Base-by-base conservation (phyloP, 2,888 invertebrate genomes). In the Apoda limacodes region DNA sequence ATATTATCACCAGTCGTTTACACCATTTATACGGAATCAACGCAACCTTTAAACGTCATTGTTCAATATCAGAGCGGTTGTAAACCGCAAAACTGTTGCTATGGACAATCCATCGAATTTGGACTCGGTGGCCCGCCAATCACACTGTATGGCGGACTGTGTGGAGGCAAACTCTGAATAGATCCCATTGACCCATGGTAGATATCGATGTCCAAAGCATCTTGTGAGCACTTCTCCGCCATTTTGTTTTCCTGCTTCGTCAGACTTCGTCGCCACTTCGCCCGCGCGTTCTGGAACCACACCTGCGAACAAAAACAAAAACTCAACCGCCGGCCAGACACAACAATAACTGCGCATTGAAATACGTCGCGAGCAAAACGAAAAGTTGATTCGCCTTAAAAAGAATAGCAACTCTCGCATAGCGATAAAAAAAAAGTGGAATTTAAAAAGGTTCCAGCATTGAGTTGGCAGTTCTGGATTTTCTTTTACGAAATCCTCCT, bases 251-350 rank as follows among this genome's bases (percentile, higher is more conserved):
- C 90, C 57, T 90, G 90, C 59, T 90, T 90, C 50, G 90, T 82
- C 69, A 92, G 88, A 86, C 92, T 91, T 45, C 95, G 87, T 53
- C 95, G 87, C 89, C 93, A 94, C 82, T 95, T 95, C 46, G 95
- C 95, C 21, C 95, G 83, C 14, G 95, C 94, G 65, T 95, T 95
- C 78, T 95, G 95, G 78, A 95, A 95, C 95, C 95, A 95, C 33
- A 95, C 95, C 94, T 95, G 86, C 22, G 82, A 81, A 71, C 74
- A 83, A 71, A 62, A 61, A 65, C 51, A 30, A 46, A 33, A 45
- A 33, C 17, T 38, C 62, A 56, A 44, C 45, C 55, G 44, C 54
- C 47, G 53, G 55, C 47, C 43, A n/a, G 46, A 36, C 43, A 49
- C 49, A 50, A 60, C 48, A 50, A 52, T 46, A 40, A 43, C 42